Base-by-base conservation (phyloP, 2,888 invertebrate species). In the Helicoverpa assulta region DNA sequence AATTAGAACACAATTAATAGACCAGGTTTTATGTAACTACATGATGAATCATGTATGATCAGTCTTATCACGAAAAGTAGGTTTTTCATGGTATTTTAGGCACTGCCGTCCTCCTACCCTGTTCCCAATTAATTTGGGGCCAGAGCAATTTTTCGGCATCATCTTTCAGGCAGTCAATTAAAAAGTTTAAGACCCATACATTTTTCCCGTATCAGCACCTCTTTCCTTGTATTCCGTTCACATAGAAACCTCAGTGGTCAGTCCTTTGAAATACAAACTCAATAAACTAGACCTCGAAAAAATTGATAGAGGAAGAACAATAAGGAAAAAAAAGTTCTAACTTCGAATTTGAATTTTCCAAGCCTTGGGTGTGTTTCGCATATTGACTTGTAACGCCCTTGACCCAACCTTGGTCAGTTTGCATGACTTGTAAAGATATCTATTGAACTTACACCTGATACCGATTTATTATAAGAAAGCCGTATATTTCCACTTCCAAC, bases 351-450 rank as follows among this genome's bases (percentile, higher is more conserved):
- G 21, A 47, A 37, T 73, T 80, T 54, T 52, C 26, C 2, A 60
- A 64, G 33, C 62, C 67, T 78, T 65, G 73, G 68, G 57, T 63
- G 33, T 7, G 18, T 56, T 19, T 21, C 51, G 85, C 73, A 85
- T 83, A 83, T 61, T 69, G 81, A 83, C 40, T 59, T 73, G 54
- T 1, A 33, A 16, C 53, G 79, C 73, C 78, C 79, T 69, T 85
- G 85, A 80, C 80, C 76, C 71, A 47, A 69, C 78, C 80, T 82
- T 78, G 76, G 52, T 6, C 18, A 58, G 21, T 59, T 50, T 37
- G 62, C 40, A 29, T 51, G 18, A 43, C 33, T 5, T 16, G 19
- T 40, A 12, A 37, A 26, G 62, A 70, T 77, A 80, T 47, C 58
- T 47, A 47, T 12, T 76, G 77, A 77, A 76, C 77, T 76, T 76